Base-by-base conservation (phyloP, 2,888 invertebrate genomes). In the Lysandra coridon region DNA sequence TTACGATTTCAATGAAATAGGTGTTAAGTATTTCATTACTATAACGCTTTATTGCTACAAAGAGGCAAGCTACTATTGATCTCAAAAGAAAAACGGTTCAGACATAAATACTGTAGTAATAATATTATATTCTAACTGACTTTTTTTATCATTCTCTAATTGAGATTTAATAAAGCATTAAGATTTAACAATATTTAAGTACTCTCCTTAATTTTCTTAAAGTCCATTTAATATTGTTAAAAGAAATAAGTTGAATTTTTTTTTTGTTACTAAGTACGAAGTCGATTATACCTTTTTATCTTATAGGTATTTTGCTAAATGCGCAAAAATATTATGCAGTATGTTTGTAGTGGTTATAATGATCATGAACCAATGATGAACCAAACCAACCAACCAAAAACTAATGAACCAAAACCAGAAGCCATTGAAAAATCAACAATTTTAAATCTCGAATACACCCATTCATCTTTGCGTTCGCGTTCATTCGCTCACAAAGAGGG, bases 401-500 rank as follows among this genome's bases (percentile, higher is more conserved):
- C 33, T 69, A 69, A 69, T 37, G 69, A 37, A 69, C 33, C 17
- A 69, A 33, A 69, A 37, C 69, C 33, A 5, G 5, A 33, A 69
- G 69, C 17, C 33, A 69, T 69, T 69, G 69, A 33, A 76, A 44
- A 53, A 76, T 49, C 75, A 53, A 30, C 23, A 30, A 30, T 76
- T 76, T 53, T 53, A 76, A 76, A 76, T 57, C 74, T 62, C 14
- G 62, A 75, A 79, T 44, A 60, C 60, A 74, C 60, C 57, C 78
- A 62, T 62, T 62, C 62, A 75, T 62, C 62, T 62, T 79, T 75
- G 74, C 74, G 30, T 44, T 30, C 44, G 62, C 75, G 75, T 62
- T 60, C 75, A 23, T 62, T 62, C 44, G 74, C 75, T 6, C 84
- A 86, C 84, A 87, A 88, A 87, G 86, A 85, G 84, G 83, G 84